Evolutionary conservation across 1,140 invertebrate genomes (phyloP), one percentile per base, ranked within the genome.

Genomic region (Zaprionus camerounensis): DNA sequence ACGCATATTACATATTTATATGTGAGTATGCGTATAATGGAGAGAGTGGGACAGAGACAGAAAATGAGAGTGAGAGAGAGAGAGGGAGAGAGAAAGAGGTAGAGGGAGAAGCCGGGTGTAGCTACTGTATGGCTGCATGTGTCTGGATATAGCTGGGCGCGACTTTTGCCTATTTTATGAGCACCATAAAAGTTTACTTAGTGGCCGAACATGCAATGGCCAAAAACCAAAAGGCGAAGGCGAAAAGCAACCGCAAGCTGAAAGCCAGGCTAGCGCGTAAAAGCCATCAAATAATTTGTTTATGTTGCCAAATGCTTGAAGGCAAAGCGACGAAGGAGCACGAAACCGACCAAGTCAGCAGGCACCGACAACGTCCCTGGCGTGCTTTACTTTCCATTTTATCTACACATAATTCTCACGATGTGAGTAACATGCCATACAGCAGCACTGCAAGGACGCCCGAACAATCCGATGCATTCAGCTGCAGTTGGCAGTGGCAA

Each of bases 141-240:
- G 41, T 9, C 41, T 46, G 41, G 15, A 36, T 59, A 22, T 34
- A 38, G 71, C 62, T 80, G 71, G 64, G 65, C 24, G 70, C 77
- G 74, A 76, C 80, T 87, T 86, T 86, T 88, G 83, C 83, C 83
- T 88, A 87, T 88, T 87, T 87, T 87, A 87, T 88, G 83, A 70
- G 63, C 63, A 36, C 68, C 83, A 83, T 87, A 88, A 87, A 87
- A 88, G 83, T 83, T 83, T 88, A 87, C 83, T 88, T 88, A 87
- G 84, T 87, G 83, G 81, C 83, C 70, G 46, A 78, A 36, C 71
- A 72, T 76, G 82, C 78, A 71, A 77, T 67, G 67, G 66, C 67
- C 70, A 63, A 34, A 61, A 53, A 38, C 53, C 24, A 55, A 75
- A 71, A 73, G 70, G 49, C 58, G 28, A 24, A 62, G 36, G 55